These are phyloP conservation scores for Drosophila seguyi DNA, from an alignment of 1,140 invertebrate species.

Conservation along the genomic window DNA sequence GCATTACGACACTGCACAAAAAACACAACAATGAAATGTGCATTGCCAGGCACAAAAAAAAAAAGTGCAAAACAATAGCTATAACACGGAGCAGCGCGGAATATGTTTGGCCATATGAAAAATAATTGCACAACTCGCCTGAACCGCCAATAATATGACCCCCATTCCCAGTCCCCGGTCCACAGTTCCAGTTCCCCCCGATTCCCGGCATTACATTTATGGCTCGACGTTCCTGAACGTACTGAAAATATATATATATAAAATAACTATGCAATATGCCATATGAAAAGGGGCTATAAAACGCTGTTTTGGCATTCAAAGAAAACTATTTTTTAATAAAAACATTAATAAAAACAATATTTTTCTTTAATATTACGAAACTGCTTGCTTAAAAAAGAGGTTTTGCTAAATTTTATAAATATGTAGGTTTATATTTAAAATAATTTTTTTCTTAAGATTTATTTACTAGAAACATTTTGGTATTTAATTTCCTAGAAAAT, in stretches of 20 bases:
- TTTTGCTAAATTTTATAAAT: no score
- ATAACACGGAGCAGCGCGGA: conserved; percentile 47
- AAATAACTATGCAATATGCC: neutral
- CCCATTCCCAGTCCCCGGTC: conserved; percentile 1
- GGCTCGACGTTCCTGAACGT: conserved; percentile 29
- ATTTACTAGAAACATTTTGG: neutral
- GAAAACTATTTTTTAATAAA: neutral
- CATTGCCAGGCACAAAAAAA: conserved; percentile 55
- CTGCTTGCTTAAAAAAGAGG: no score
- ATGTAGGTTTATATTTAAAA: no score
- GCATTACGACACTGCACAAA: conserved; percentile 41
- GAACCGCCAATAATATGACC: conserved; percentile 33
- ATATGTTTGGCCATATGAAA: conserved; percentile 51
- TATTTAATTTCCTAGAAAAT: neutral
- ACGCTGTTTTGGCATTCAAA: neutral
- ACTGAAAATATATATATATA: neutral
- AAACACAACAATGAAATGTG: conserved; percentile 59
- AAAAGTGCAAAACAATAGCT: conserved; percentile 50
- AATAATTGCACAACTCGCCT: conserved; percentile 79
- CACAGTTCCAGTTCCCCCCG: neutral
- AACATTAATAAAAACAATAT: neutral
- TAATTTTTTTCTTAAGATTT: no score
- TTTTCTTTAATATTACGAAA: no score
- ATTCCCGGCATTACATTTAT: neutral
- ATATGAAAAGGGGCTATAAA: neutral